Evolutionary conservation across 1,140 invertebrate species (phyloP).

Genomic region (Lepidostoma basale): DNA sequence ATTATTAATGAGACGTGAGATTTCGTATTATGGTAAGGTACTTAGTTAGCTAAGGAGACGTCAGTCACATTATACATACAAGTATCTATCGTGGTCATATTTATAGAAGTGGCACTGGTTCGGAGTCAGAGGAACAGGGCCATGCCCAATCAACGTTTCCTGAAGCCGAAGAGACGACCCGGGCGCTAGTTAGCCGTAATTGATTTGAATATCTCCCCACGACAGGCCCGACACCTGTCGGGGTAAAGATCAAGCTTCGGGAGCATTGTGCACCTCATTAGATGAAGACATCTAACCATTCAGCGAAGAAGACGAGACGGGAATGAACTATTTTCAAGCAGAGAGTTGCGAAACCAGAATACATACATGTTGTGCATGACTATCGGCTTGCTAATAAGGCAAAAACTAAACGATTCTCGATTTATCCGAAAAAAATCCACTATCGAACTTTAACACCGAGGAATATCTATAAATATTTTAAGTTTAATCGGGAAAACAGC

Average conservation of each 20-base stretch:
- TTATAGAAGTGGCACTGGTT: no score
- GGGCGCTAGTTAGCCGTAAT: slow-evolving; percentile 31
- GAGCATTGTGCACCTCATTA: slow-evolving; percentile 24
- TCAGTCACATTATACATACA: no score
- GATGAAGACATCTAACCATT: slow-evolving; percentile 9
- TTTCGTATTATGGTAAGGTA: no score
- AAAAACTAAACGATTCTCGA: not conserved
- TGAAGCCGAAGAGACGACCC: slow-evolving; percentile 5
- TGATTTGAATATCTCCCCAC: slow-evolving; percentile 36
- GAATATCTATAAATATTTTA: no score
- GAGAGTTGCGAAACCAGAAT: no score
- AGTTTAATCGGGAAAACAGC: no score
- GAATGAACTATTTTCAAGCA: not conserved
- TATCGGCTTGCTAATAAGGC: not conserved
- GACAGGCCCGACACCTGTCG: slow-evolving; percentile 18
- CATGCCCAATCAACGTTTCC: slow-evolving; percentile 33
- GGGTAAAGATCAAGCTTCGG: slow-evolving; percentile 2
- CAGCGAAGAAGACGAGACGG: not conserved
- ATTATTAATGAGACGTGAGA: no score
- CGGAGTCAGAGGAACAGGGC: no score
- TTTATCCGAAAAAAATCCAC: no score
- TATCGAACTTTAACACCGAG: no score
- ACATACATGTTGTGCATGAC: not conserved
- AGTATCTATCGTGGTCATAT: no score
- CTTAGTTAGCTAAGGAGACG: no score